These are phyloP conservation scores for Pan paniscus DNA, from an alignment of 2,113 vertebrate species.

Conservation along the genomic window DNA sequence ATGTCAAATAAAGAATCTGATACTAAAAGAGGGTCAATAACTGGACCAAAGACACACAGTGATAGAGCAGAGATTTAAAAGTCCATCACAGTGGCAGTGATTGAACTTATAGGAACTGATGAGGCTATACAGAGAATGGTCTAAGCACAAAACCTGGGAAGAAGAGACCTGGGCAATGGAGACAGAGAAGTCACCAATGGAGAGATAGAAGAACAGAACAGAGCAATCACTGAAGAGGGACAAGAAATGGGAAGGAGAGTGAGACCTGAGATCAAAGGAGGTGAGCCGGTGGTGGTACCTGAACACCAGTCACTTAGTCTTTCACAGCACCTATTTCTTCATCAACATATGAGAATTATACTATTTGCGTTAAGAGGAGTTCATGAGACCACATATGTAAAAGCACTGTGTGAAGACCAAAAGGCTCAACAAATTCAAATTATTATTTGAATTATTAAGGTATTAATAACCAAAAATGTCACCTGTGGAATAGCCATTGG, in stretches of 20 bases:
- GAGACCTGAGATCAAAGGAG: neutral
- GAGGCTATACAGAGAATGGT: neutral
- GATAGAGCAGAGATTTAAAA: neutral
- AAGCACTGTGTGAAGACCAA: neutral
- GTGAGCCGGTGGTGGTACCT: neutral
- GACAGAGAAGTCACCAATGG: neutral
- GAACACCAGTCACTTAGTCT: neutral
- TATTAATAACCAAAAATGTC: neutral
- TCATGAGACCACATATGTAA: too few relatives aligned
- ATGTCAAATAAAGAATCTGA: neutral
- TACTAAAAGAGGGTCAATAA: neutral
- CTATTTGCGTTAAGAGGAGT: neutral
- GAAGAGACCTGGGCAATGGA: neutral
- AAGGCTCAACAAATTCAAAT: neutral
- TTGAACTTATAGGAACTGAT: neutral
- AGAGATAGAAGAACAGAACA: neutral
- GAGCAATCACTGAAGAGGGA: neutral
- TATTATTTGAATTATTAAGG: neutral
- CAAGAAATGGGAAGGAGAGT: fast-evolving
- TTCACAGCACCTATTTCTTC: neutral
- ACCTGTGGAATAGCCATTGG: neutral
- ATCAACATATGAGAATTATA: neutral
- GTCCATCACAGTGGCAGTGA: neutral
- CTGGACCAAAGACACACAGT: neutral
- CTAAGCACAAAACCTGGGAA: neutral